A percentile compares a stretch with the other conserved stretches of the same genome.
Conservation (phyloP, 2,113 vertebrate genomes). For the Coptodon rendalli region DNA sequence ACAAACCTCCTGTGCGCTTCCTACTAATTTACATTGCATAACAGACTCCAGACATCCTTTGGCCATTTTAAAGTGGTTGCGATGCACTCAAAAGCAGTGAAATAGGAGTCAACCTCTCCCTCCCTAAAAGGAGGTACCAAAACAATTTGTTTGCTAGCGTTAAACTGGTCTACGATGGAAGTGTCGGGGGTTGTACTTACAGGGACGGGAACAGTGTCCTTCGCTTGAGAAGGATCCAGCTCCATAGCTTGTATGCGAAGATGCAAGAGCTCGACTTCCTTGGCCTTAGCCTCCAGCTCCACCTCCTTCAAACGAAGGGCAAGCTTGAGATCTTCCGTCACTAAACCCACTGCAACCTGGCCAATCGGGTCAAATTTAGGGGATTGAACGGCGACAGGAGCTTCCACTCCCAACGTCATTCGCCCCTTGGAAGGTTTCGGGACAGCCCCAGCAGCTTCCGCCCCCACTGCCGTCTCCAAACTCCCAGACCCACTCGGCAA, state of each 20-base stretch:
- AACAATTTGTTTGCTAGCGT: neutral
- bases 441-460: neutral
- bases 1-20: neutral
- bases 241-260: neutral
- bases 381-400: accelerated
- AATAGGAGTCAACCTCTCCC: neutral
- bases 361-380: neutral
- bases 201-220: neutral
- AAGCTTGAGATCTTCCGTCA: neutral
- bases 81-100: neutral
- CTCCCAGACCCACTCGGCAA: neutral
- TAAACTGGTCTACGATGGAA: neutral
- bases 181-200: accelerated
- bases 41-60: neutral
- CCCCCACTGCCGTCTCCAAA: accelerated
- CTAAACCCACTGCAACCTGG: neutral
- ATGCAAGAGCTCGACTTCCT: neutral
- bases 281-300: neutral
- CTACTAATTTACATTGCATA: neutral
- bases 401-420: accelerated
- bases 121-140: neutral
- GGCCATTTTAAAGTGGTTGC: neutral
- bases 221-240: accelerated
- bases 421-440: accelerated
- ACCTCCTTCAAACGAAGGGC: neutral